These are phyloP conservation scores for Anthopleura sola DNA, from an alignment of 64 coral and sea anemone genomes.

Conservation along the genomic window DNA sequence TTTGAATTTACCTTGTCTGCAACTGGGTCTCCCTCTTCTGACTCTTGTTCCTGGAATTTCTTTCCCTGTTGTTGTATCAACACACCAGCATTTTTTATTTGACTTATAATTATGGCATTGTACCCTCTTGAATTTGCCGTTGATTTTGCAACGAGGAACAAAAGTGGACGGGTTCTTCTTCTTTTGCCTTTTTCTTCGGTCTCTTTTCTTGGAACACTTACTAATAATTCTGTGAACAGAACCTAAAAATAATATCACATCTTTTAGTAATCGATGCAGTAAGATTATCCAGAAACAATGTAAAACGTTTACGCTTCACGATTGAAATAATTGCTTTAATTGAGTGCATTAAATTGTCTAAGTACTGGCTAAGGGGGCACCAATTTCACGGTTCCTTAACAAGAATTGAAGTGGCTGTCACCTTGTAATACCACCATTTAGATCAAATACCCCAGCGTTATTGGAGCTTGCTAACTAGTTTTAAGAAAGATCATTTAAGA, in stretches of 20 bases:
- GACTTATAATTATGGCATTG: conserved; percentile 36
- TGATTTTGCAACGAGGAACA: conserved; percentile 46
- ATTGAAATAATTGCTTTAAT: no score
- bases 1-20: conserved; percentile 31
- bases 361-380: no score
- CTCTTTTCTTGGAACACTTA: conserved; percentile 26
- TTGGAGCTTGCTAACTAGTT: no score
- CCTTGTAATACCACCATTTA: no score
- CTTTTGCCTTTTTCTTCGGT: conserved; percentile 20
- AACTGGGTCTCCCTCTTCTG: conserved; percentile 20
- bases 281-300: no score
- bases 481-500: no score
- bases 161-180: neutral
- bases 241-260: neutral
- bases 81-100: conserved; percentile 57
- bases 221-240: neutral
- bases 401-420: no score
- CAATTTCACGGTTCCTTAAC: no score
- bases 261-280: no score
- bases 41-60: conserved; percentile 47
- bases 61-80: conserved; percentile 33
- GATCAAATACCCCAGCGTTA: no score
- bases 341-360: no score
- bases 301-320: no score
- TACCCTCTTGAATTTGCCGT: conserved; percentile 34